Evolutionary conservation across 1,140 invertebrate genomes (phyloP).

Genomic region (Araneus ventricosus): DNA sequence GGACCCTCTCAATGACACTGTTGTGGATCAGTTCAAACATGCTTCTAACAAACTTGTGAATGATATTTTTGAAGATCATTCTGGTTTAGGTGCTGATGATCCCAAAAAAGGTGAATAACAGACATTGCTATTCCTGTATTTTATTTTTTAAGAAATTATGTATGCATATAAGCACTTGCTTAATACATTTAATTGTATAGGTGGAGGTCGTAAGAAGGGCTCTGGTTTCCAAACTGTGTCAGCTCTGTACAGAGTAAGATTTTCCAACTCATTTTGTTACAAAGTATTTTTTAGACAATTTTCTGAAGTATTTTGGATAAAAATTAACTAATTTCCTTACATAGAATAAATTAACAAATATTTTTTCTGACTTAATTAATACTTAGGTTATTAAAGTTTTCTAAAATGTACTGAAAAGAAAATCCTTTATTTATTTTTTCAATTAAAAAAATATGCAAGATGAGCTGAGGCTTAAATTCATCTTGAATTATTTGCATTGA

Average conservation of each 20-base stretch:
- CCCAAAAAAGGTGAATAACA: conserved; percentile 70
- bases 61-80: conserved; percentile 96
- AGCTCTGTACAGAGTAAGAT: conserved; percentile 89
- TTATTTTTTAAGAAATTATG: neutral
- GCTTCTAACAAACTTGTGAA: conserved; percentile 91
- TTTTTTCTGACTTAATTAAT: neutral
- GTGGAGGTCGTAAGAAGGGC: conserved; percentile 87
- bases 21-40: conserved; percentile 98
- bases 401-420: no score
- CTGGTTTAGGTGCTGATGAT: conserved; percentile 91
- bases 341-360: neutral
- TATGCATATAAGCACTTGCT: neutral
- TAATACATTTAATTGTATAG: conserved; percentile 29
- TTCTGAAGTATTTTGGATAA: neutral
- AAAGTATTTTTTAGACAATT: neutral
- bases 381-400: no score
- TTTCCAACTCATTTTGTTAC: neutral
- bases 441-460: no score
- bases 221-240: conserved; percentile 95
- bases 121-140: neutral
- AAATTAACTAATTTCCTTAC: no score
- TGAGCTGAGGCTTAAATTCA: no score
- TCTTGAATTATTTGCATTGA: no score
- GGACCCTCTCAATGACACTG: conserved; percentile 99
- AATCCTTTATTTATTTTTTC: no score